A percentile compares a stretch with the other conserved stretches of the same genome.
Conservation (phyloP, 2,888 invertebrate genomes). For the Deilephila elpenor region DNA sequence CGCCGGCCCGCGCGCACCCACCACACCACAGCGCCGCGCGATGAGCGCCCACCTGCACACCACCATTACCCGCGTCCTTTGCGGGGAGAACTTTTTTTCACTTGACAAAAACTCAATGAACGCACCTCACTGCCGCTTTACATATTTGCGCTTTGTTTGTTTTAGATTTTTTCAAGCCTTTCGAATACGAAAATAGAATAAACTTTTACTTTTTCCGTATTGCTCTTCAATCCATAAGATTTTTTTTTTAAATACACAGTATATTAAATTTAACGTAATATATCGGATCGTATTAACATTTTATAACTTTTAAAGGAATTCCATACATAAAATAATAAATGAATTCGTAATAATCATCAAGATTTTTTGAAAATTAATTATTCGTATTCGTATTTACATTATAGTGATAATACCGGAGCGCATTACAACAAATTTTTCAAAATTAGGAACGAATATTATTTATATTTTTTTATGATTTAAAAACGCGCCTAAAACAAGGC, state of each 20-base stretch:
- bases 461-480: background rate
- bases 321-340: too few species aligned
- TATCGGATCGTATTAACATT: too few species aligned
- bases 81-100: constrained; percentile 27
- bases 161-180: background rate
- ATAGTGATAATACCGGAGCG: background rate
- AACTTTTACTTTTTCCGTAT: background rate
- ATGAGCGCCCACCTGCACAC: constrained; percentile 35
- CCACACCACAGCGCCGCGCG: constrained; percentile 32
- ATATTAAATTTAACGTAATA: too few species aligned
- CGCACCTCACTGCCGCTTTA: constrained; percentile 7
- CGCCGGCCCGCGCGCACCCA: background rate
- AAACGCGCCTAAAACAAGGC: constrained; percentile 42
- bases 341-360: too few species aligned
- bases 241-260: background rate
- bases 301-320: too few species aligned
- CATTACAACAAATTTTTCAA: background rate
- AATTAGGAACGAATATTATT: background rate
- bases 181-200: background rate
- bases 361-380: too few species aligned
- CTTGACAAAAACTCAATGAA: constrained; percentile 25
- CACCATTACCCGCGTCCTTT: constrained; percentile 34
- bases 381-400: too few species aligned
- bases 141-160: constrained; percentile 14
- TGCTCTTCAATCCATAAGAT: background rate